Evolutionary conservation across 2,888 invertebrate genomes (phyloP).

Genomic region (Ellobium chinense): DNA sequence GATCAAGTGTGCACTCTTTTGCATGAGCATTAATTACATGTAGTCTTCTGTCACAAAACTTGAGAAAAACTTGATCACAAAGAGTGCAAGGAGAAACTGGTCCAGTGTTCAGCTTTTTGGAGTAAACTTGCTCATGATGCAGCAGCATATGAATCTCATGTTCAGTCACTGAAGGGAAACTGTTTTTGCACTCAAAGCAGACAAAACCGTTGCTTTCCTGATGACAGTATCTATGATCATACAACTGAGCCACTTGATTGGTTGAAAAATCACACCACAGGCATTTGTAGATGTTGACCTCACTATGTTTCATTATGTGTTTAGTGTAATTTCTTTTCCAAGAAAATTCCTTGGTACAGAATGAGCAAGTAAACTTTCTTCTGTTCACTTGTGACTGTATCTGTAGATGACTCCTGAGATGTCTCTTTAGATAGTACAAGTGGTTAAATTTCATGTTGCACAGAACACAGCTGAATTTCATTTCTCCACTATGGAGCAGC

Average conservation of each 20-base stretch:
- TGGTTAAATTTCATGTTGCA: slow-evolving; percentile 2
- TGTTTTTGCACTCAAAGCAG: background rate
- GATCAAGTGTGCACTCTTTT: background rate
- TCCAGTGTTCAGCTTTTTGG: background rate
- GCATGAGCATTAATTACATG: background rate
- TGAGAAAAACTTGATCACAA: background rate
- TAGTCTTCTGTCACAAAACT: background rate
- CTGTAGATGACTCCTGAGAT: background rate
- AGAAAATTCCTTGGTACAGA: background rate
- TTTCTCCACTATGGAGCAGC: background rate
- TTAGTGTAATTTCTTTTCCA: background rate
- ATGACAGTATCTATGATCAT: slow-evolving; percentile 14
- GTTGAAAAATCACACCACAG: slow-evolving; percentile 13
- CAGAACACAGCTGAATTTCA: background rate
- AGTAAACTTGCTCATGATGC: background rate
- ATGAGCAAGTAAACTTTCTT: background rate
- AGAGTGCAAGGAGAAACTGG: background rate
- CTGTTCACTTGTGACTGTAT: background rate
- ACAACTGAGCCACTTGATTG: background rate
- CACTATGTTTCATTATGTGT: background rate
- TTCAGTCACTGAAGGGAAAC: background rate
- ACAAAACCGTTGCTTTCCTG: background rate
- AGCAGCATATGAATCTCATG: slow-evolving; percentile 9
- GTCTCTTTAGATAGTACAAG: slow-evolving; percentile 1
- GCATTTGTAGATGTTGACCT: background rate